These are phyloP conservation scores for Caenorhabditis imperialis DNA, from an alignment of 2,888 invertebrate genomes.

Conservation along the genomic window DNA sequence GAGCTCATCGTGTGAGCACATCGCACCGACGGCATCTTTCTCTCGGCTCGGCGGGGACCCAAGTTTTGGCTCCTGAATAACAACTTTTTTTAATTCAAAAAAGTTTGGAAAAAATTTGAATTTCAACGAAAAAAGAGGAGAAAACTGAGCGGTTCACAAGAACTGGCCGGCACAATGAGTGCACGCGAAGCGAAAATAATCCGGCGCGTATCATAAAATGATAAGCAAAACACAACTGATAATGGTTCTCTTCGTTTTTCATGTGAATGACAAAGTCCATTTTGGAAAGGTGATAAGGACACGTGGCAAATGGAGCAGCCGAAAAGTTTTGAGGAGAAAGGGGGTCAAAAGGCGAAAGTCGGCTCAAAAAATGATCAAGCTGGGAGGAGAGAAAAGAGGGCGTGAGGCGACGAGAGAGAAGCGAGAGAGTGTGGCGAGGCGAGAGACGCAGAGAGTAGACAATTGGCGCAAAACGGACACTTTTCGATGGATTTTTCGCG, in stretches of 20 bases:
- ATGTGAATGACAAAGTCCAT: constrained; percentile 48
- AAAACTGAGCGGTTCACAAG: no score
- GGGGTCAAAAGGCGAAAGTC: constrained; percentile 17
- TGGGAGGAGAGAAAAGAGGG: constrained; percentile 13
- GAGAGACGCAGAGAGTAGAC: constrained; percentile 13
- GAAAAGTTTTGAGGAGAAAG: constrained; percentile 5
- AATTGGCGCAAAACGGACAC: constrained; percentile 19
- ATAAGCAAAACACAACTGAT: not conserved
- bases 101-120: no score
- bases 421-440: constrained; percentile 3
- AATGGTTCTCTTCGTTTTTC: constrained; percentile 4
- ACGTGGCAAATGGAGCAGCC: no score
- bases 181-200: no score
- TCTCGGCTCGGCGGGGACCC: constrained; percentile 23
- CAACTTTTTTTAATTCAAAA: no score
- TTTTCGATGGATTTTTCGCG: not conserved
- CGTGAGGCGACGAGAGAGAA: constrained; percentile 4
- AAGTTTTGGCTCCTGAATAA: no score
- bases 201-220: no score
- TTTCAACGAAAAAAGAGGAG: no score
- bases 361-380: constrained; percentile 53
- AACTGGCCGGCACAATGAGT: no score
- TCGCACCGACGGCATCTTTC: constrained; percentile 69
- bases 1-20: constrained; percentile 71
- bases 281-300: constrained; percentile 15